Conservation (phyloP, 2,797 vertebrate species). For the Pygocentrus nattereri region DNA sequence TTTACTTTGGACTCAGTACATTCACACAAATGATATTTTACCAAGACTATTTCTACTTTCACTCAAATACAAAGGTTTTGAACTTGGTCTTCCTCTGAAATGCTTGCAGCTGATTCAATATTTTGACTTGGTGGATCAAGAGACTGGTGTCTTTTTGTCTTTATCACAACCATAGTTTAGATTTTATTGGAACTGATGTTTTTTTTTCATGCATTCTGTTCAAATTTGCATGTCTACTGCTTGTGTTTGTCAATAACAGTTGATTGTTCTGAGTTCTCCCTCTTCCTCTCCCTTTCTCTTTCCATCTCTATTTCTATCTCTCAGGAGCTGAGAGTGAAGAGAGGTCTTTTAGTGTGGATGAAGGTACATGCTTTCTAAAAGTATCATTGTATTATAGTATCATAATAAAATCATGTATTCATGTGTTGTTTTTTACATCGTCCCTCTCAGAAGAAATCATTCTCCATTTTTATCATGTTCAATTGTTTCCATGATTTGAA, state of each 20-base stretch:
- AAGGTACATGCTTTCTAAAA: slow-evolving; percentile 13
- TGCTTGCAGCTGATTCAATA: not conserved
- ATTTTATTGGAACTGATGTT: not conserved
- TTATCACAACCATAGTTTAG: not conserved
- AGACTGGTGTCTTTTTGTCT: not conserved
- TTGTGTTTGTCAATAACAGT: not conserved
- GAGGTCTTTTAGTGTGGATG: slow-evolving; percentile 9
- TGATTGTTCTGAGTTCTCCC: not conserved
- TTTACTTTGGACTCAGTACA: too few species aligned
- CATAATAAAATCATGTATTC: not conserved
- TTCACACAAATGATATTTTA: too few species aligned
- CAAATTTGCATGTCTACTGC: not conserved
- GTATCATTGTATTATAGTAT: not conserved
- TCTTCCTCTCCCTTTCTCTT: not conserved
- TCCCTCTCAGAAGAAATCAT: too few species aligned
- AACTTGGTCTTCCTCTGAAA: not conserved
- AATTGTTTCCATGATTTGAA: too few species aligned
- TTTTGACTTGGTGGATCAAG: not conserved
- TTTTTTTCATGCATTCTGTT: not conserved
- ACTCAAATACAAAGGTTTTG: too few species aligned
- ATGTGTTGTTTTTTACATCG: not conserved
- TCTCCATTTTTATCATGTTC: too few species aligned
- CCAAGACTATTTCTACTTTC: too few species aligned
- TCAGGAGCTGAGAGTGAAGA: slow-evolving; percentile 24
- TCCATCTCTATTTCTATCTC: slow-evolving; percentile 14